Evolutionary conservation across 2,888 invertebrate genomes (phyloP), one percentile per base, ranked within the genome.

Genomic region (Crematogaster levior): DNA sequence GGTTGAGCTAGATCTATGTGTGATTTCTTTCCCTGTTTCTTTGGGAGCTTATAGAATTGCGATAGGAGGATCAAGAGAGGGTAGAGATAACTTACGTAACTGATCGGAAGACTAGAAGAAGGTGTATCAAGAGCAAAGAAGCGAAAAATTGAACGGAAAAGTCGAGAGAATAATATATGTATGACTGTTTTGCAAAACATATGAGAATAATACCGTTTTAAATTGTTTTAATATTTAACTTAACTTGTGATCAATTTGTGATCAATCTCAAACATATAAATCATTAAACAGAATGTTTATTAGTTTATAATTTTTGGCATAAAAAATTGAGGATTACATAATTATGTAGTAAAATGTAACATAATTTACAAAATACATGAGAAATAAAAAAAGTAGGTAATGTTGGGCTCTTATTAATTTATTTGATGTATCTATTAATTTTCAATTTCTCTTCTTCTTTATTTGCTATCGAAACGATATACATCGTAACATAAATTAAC

Each of bases 31-130:
- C 37, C 51, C 27, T 65, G 63, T 75, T 65, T 65, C 53, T 40
- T 75, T 40, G 30, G 27, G 46, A 73, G 60, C 60, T 63, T 65
- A 65, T 40, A 40, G 27, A 75, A 65, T 46, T 65, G 65, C 65
- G 75, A 65, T 40, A 53, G 40, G 15, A 40, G 75, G 75, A 51
- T 75, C 75, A 75, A 27, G 51, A 65, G 27, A 27, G 27, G 27
- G 24, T 40, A 75, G 37, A 65, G 75, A 75, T 75, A 75, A 75
- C 65, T 75, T 65, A 65, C 63, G 48, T 74, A 74, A 74, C 63
- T 51, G 75, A 65, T 65, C 27, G 65, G 6, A 27, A 21, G 37
- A 30, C 53, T n/a, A n/a, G n/a, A 75, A 65, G 53, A 65, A 51
- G 30, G 65, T 51, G 53, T 37, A 53, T 65, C 53, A 40, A 51